Conservation (phyloP, 2,113 vertebrate genomes). For the Aphyosemion australe region DNA sequence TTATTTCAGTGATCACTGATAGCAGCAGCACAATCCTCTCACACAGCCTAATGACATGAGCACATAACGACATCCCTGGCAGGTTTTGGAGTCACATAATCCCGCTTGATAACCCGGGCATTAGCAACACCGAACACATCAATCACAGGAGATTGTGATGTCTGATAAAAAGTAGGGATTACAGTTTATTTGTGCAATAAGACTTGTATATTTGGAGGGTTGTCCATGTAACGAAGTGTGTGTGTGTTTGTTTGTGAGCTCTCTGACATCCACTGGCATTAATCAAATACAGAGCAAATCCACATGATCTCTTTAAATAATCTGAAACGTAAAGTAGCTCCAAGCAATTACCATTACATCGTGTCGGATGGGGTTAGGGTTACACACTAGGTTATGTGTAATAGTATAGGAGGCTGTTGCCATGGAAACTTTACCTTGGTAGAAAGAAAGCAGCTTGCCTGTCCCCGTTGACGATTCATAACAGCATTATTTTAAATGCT, state of each 20-base stretch:
- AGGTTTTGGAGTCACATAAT: conserved; percentile 66
- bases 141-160: conserved; percentile 59
- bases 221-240: conserved; percentile 7
- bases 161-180: conserved; percentile 63
- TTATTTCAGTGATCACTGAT: conserved; percentile 41
- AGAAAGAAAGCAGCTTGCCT: neutral
- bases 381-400: conserved; percentile 19
- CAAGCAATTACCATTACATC: conserved; percentile 28
- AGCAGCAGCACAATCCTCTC: conserved; percentile 53
- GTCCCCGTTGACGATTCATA: neutral
- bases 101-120: conserved; percentile 55
- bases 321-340: conserved; percentile 28
- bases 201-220: conserved; percentile 36
- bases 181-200: conserved; percentile 30
- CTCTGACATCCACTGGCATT: conserved; percentile 57
- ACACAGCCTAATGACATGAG: conserved; percentile 43
- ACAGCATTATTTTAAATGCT: neutral
- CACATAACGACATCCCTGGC: conserved; percentile 35
- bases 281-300: conserved; percentile 43
- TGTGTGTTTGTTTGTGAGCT: neutral
- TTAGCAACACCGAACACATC: conserved; percentile 55
- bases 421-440: neutral
- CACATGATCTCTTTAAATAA: conserved; percentile 61
- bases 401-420: neutral
- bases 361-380: too few species aligned